Evolutionary conservation across 2,113 vertebrate genomes (phyloP).

Genomic region (Motacilla tschutschensis): DNA sequence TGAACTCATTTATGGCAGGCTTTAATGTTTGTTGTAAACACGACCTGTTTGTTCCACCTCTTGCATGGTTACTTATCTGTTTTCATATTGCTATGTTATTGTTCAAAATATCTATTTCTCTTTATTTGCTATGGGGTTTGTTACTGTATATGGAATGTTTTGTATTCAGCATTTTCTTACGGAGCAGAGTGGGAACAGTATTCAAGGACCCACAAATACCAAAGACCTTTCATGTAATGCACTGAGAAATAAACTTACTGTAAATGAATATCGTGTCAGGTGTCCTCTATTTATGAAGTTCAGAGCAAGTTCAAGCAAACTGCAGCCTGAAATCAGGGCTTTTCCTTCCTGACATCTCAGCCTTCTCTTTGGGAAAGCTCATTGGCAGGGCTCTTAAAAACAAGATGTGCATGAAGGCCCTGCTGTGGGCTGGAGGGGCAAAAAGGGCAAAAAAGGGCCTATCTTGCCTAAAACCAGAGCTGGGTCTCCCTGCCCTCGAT

Average conservation of each 20-base stretch:
- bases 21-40: conserved; percentile 19
- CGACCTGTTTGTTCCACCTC: conserved; percentile 23
- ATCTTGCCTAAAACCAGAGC: not conserved
- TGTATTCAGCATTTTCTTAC: conserved; percentile 64
- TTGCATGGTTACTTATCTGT: conserved; percentile 63
- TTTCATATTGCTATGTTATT: conserved; percentile 61
- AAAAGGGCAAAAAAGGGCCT: not conserved
- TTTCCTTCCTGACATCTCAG: not conserved
- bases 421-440: not conserved
- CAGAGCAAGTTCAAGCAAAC: not conserved
- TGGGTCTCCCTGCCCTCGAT: rapidly evolving
- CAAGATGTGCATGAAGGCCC: not conserved
- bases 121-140: conserved; percentile 65
- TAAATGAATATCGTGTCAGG: conserved; percentile 9
- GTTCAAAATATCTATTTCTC: conserved; percentile 57
- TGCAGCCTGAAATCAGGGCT: not conserved
- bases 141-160: conserved; percentile 71
- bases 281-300: not conserved
- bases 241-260: conserved; percentile 77
- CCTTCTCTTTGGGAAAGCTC: not conserved
- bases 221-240: conserved; percentile 74
- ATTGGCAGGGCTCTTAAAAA: not conserved
- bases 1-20: conserved; percentile 32
- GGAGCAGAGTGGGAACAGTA: conserved; percentile 64
- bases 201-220: conserved; percentile 68